Evolutionary conservation across 2,888 invertebrate genomes (phyloP).

Genomic region (Steinernema scapterisci): DNA sequence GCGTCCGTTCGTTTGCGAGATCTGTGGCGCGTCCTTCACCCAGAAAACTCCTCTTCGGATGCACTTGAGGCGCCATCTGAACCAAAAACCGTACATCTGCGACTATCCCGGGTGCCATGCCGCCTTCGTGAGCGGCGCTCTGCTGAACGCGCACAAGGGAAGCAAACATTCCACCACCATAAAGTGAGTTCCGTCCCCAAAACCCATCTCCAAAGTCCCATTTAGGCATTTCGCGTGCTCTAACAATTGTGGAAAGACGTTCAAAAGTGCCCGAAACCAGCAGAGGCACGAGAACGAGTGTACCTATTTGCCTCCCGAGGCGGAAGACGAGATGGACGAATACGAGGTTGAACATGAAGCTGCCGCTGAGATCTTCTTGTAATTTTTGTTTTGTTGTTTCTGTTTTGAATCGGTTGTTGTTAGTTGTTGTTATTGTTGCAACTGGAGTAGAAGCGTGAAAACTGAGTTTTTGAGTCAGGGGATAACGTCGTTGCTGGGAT

Average conservation of each 20-base stretch:
- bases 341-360: neutral
- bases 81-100: constrained; percentile 43
- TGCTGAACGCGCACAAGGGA: constrained; percentile 52
- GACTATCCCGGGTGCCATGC: constrained; percentile 32
- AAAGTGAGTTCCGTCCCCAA: constrained; percentile 39
- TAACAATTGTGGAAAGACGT: constrained; percentile 52
- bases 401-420: no score
- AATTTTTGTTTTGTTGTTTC: constrained; percentile 18
- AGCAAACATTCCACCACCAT: constrained; percentile 49
- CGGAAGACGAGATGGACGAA: constrained; percentile 9
- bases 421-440: no score
- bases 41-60: constrained; percentile 58
- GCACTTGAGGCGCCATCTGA: constrained; percentile 55
- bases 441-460: no score
- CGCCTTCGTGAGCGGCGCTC: constrained; percentile 43
- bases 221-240: constrained; percentile 48
- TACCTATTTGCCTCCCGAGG: neutral
- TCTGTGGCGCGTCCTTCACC: constrained; percentile 56
- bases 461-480: no score
- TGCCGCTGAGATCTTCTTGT: neutral
- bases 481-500: no score
- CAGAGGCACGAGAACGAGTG: constrained; percentile 23
- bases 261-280: constrained; percentile 29
- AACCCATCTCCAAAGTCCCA: neutral
- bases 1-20: constrained; percentile 56